A percentile compares a stretch with the other conserved stretches of the same genome.
These are phyloP conservation scores for Cassiopea andromeda DNA, from an alignment of 30 jellyfish, hydroid and myxozoan genomes.

Conservation along the genomic window DNA sequence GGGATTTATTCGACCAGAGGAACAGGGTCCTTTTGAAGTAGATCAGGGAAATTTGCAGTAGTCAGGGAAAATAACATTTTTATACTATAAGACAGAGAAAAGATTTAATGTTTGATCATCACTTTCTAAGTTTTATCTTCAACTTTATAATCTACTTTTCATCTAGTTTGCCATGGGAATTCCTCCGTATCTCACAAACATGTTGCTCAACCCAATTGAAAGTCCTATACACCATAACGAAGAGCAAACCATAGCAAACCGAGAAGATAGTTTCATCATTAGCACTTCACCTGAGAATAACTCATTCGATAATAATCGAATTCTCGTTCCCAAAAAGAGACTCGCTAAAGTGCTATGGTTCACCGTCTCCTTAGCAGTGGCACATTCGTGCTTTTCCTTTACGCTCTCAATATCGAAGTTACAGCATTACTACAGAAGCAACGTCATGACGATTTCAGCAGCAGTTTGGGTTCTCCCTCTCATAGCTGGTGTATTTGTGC, in stretches of 20 bases:
- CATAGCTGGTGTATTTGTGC: background rate
- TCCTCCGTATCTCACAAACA: slow-evolving; percentile 43
- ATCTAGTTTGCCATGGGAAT: slow-evolving; percentile 1
- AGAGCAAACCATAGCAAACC: background rate
- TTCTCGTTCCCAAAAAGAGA: slow-evolving; percentile 35
- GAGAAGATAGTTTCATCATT: slow-evolving; percentile 27
- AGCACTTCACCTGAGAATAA: background rate
- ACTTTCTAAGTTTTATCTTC: too few relatives aligned
- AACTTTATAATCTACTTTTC: too few relatives aligned
- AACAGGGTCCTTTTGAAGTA: too few relatives aligned
- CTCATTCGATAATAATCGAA: background rate
- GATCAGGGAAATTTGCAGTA: too few relatives aligned
- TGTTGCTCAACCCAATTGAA: slow-evolving; percentile 71
- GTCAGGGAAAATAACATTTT: too few relatives aligned
- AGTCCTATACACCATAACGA: slow-evolving; percentile 34
- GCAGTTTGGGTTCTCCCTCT: slow-evolving; percentile 13
- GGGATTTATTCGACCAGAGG: too few relatives aligned
- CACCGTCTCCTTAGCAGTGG: slow-evolving; percentile 1
- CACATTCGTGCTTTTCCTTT: slow-evolving; percentile 57
- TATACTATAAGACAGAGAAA: too few relatives aligned
- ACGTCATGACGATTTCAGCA: background rate
- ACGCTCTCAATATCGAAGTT: slow-evolving; percentile 14
- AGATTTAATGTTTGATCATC: too few relatives aligned
- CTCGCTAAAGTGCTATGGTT: slow-evolving; percentile 34
- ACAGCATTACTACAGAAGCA: slow-evolving; percentile 24